Conservation (phyloP, 2,797 vertebrate genomes). For the Sebastes diaconus region DNA sequence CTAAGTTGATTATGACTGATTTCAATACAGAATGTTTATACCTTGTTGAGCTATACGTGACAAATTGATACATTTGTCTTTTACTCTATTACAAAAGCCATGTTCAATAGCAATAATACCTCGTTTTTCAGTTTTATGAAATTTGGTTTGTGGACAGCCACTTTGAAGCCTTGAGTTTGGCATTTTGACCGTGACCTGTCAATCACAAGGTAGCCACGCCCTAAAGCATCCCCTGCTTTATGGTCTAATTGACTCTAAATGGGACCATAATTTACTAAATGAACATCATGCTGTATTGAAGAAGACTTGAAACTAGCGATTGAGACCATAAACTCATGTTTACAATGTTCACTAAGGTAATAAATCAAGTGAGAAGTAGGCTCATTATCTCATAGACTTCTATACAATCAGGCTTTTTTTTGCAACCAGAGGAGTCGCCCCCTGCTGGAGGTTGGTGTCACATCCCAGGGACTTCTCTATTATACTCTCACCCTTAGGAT, state of each 20-base stretch:
- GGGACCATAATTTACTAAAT: neutral
- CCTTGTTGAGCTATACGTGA: neutral
- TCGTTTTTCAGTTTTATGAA: constrained; percentile 35
- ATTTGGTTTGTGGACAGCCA: too few relatives aligned
- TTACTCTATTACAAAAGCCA: neutral
- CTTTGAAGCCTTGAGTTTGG: too few relatives aligned
- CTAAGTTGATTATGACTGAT: too few relatives aligned
- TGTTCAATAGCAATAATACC: neutral
- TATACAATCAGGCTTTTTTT: too few relatives aligned
- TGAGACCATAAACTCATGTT: too few relatives aligned
- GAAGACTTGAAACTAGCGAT: too few relatives aligned
- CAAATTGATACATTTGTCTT: neutral
- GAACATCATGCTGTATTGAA: neutral
- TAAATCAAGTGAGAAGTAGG: too few relatives aligned
- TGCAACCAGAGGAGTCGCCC: neutral
- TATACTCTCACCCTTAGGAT: constrained; percentile 21
- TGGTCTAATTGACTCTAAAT: neutral
- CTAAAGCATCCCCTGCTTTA: too few relatives aligned
- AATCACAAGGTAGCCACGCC: too few relatives aligned
- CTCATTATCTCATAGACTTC: too few relatives aligned
- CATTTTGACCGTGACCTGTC: too few relatives aligned
- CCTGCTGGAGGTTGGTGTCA: neutral
- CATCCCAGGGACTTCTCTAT: constrained; percentile 3
- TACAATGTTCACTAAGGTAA: too few relatives aligned
- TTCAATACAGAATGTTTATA: neutral